Conservation (phyloP, 2,888 invertebrate species). For the Limnephilus rhombicus region DNA sequence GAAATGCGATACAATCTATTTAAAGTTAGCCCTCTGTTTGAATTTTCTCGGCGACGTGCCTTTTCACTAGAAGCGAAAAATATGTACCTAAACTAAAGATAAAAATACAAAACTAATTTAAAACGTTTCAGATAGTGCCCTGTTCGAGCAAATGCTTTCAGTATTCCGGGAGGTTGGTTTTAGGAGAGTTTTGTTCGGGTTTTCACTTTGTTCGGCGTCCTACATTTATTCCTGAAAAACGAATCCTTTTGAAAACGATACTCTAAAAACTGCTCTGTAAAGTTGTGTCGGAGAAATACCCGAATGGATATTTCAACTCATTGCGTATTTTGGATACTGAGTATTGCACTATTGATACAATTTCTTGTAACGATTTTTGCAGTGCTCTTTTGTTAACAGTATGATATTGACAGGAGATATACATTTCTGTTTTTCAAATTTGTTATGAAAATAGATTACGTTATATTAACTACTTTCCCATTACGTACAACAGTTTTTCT, state of each 20-base stretch:
- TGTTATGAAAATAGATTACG: too few relatives aligned
- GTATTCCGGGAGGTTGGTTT: not conserved
- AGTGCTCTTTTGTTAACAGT: not conserved
- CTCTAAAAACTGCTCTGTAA: not conserved
- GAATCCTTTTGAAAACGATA: not conserved
- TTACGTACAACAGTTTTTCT: too few relatives aligned
- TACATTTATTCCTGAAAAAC: slow-evolving; percentile 6
- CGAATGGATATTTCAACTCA: not conserved
- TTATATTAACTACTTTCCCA: too few relatives aligned
- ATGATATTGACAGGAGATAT: too few relatives aligned
- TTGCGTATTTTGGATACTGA: not conserved
- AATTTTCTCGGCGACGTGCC: not conserved
- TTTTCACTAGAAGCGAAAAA: not conserved
- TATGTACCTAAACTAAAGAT: not conserved
- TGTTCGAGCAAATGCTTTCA: not conserved
- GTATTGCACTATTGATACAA: not conserved
- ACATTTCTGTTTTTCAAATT: too few relatives aligned
- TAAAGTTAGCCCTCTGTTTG: too few relatives aligned
- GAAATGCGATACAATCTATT: too few relatives aligned
- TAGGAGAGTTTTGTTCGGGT: not conserved
- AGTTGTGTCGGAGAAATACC: not conserved
- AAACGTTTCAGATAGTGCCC: not conserved
- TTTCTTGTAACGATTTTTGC: not conserved
- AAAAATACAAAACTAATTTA: not conserved
- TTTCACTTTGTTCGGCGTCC: not conserved